phyloP scores from a whole-genome alignment of 2,797 vertebrate species.

The Coreius guichenoti region DNA sequence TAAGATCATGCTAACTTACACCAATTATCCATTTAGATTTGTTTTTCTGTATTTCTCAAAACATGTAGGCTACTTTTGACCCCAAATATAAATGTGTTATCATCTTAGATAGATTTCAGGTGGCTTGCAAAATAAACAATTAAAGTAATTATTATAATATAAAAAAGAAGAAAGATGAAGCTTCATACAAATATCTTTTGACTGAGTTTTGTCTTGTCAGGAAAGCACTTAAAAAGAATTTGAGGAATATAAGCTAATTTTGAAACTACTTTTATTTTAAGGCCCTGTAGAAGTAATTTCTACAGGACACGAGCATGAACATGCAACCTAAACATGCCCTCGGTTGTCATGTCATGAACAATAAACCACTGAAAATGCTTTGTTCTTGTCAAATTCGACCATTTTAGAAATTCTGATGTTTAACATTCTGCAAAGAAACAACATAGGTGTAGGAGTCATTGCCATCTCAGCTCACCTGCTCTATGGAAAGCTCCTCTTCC shows the following conservation, averaged over 20 bases:
- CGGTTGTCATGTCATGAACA: not conserved
- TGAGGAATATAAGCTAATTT: not conserved
- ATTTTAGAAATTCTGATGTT: not conserved
- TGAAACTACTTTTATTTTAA: not conserved
- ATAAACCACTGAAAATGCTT: not conserved
- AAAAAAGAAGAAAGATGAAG: not conserved
- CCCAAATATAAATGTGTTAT: not conserved
- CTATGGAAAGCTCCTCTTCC: constrained; percentile 55
- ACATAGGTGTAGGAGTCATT: not conserved
- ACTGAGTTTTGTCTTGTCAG: not conserved
- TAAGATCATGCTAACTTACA: not conserved
- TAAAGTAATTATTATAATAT: not conserved
- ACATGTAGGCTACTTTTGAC: not conserved
- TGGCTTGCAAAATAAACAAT: not conserved
- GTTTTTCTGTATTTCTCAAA: not conserved
- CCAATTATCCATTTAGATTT: not conserved
- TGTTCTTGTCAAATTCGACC: not conserved
- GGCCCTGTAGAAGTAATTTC: not conserved
- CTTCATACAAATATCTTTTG: not conserved
- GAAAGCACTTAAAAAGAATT: not conserved
- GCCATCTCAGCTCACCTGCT: constrained; percentile 70
- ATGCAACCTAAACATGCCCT: not conserved
- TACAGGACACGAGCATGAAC: not conserved
- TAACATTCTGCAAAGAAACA: not conserved
- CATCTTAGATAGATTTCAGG: not conserved